These are phyloP conservation scores for Rhipidura dahli DNA, from an alignment of 2,113 vertebrate species.

Conservation along the genomic window DNA sequence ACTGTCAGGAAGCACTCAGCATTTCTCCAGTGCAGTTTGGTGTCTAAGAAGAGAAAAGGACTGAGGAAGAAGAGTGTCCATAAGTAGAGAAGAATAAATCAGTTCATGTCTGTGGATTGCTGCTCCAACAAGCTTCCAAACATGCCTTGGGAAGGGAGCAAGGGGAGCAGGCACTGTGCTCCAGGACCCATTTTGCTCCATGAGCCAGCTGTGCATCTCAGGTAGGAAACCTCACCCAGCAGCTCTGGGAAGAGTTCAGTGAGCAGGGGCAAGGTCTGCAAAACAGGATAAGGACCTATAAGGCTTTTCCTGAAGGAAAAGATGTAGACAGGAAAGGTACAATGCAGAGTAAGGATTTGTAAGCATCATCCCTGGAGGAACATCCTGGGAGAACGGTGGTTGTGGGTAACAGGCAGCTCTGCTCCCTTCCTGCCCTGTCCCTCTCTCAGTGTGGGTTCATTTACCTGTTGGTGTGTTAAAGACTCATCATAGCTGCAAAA, in stretches of 20 bases:
- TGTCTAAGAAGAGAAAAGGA: neutral
- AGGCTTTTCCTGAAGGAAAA: neutral
- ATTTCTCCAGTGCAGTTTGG: neutral
- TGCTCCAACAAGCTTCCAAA: neutral
- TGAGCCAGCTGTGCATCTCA: neutral
- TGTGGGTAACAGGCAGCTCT: neutral
- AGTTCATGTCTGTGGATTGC: neutral
- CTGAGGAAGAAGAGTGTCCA: neutral
- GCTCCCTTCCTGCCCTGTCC: neutral
- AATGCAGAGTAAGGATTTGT: neutral
- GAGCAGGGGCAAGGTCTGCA: neutral
- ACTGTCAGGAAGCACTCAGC: neutral
- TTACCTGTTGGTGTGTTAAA: slow-evolving; percentile 28
- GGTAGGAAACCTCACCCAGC: neutral
- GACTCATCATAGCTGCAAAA: neutral
- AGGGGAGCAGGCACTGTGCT: neutral
- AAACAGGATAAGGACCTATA: neutral
- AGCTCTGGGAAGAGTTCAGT: neutral
- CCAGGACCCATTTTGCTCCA: neutral
- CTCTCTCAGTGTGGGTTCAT: neutral
- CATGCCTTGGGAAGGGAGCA: neutral
- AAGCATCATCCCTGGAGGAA: neutral
- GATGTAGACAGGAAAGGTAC: neutral
- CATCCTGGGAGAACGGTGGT: neutral
- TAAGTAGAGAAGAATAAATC: neutral